Percentiles rank a stretch among this genome's conserved stretches.
These are phyloP conservation scores for Cephalopterus ornatus DNA, from an alignment of 2,113 vertebrate genomes.

Conservation along the genomic window DNA sequence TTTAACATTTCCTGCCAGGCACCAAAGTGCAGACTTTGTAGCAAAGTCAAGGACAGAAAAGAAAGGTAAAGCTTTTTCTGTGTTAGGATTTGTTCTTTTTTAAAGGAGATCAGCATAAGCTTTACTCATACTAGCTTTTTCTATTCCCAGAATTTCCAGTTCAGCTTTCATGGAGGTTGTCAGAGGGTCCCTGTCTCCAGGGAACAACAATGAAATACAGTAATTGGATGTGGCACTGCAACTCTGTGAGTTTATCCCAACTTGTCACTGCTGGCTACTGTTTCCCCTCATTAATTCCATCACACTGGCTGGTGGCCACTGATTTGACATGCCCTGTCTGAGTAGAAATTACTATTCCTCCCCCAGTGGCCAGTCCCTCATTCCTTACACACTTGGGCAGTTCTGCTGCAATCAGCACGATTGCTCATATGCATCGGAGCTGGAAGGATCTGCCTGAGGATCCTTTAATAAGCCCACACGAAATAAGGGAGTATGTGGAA, in stretches of 20 bases:
- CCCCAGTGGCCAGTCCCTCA: neutral
- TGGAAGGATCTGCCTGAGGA: neutral
- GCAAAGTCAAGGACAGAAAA: neutral
- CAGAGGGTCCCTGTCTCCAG: neutral
- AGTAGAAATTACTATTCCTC: neutral
- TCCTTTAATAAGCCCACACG: neutral
- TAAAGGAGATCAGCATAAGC: neutral
- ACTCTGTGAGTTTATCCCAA: conserved; percentile 33
- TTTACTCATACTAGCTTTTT: neutral
- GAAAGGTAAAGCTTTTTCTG: neutral
- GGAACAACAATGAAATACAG: neutral
- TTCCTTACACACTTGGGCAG: neutral
- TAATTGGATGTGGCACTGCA: conserved; percentile 43
- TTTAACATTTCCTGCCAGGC: neutral
- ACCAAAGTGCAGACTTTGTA: neutral
- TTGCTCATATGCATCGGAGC: neutral
- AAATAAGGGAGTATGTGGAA: neutral
- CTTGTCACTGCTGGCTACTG: conserved; percentile 31
- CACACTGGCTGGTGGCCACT: conserved; percentile 24
- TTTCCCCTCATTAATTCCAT: conserved; percentile 58
- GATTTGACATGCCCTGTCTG: conserved; percentile 23
- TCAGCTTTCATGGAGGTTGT: conserved; percentile 5
- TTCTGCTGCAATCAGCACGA: neutral
- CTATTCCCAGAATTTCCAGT: neutral
- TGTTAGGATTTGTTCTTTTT: neutral